A percentile compares a stretch with the other conserved stretches of the same genome.
Conservation (phyloP, 2,797 vertebrate species). For the Cirrhinus molitorella region DNA sequence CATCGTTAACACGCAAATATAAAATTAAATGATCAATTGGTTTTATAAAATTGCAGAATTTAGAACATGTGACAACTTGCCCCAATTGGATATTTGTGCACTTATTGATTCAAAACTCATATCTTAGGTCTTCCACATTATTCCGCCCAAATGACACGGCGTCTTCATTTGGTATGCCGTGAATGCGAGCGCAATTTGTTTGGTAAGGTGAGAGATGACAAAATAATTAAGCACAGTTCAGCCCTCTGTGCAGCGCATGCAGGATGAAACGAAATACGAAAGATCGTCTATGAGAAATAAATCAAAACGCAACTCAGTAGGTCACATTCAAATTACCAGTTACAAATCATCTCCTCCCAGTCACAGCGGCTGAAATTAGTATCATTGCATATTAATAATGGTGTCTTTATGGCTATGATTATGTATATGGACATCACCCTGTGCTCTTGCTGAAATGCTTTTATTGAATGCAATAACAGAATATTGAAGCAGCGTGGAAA, state of each 20-base stretch:
- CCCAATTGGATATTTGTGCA: not conserved
- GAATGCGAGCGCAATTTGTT: slow-evolving; percentile 2
- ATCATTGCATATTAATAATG: slow-evolving; percentile 21
- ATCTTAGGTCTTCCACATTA: not conserved
- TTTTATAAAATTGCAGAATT: not conserved
- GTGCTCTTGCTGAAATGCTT: not conserved
- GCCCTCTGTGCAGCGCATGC: not conserved
- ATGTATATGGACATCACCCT: not conserved
- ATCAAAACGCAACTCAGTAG: not conserved
- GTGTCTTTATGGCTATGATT: not conserved
- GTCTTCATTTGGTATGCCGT: not conserved
- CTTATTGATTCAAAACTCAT: not conserved
- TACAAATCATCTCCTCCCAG: slow-evolving; percentile 23
- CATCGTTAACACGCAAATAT: not conserved
- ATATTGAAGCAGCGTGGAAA: slow-evolving; percentile 10
- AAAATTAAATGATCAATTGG: not conserved
- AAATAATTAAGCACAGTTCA: slow-evolving; percentile 22
- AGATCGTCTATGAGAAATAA: slow-evolving; percentile 10
- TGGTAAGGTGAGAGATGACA: slow-evolving; percentile 22
- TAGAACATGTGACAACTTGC: slow-evolving; percentile 25
- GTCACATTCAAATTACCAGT: not conserved
- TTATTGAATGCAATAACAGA: slow-evolving; percentile 12
- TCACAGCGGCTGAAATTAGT: slow-evolving; percentile 5
- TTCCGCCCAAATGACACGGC: not conserved
- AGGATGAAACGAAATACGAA: slow-evolving; percentile 12